These are phyloP conservation scores for Caenorhabditis angaria DNA, from an alignment of 2,888 invertebrate genomes.

Conservation along the genomic window DNA sequence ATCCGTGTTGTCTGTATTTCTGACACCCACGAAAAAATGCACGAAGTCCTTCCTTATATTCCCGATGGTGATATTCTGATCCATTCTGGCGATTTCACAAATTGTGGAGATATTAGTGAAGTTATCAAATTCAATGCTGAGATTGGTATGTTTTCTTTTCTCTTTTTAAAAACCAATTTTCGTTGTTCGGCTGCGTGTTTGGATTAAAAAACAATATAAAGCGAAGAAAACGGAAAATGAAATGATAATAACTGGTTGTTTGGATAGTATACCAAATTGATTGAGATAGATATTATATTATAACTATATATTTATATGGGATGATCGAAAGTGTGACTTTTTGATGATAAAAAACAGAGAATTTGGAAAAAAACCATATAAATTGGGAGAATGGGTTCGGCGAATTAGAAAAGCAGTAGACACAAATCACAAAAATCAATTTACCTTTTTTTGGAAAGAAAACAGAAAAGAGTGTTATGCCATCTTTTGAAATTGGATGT, in stretches of 20 bases:
- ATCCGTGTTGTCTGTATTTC: conserved; percentile 67
- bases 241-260: conserved; percentile 3
- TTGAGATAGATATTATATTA: conserved; percentile 1
- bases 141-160: conserved; percentile 52
- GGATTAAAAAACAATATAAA: not conserved
- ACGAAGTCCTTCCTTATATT: conserved; percentile 52
- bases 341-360: not conserved
- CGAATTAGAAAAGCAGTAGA: too few relatives aligned
- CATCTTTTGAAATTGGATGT: too few relatives aligned
- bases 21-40: conserved; percentile 70
- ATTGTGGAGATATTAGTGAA: conserved; percentile 69
- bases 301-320: not conserved
- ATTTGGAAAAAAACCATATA: not conserved
- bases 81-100: conserved; percentile 71
- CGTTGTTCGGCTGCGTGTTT: not conserved
- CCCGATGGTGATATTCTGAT: conserved; percentile 70
- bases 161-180: too few relatives aligned
- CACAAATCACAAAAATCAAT: too few relatives aligned
- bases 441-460: too few relatives aligned
- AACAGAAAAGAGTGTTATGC: too few relatives aligned
- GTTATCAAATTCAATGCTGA: conserved; percentile 71
- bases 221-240: not conserved
- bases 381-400: conserved; percentile 7
- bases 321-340: not conserved
- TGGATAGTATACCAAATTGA: not conserved